Percentiles rank a stretch among this genome's conserved stretches.
These are phyloP conservation scores for Fregetta grallaria DNA, from an alignment of 2,113 vertebrate species.

Conservation along the genomic window DNA sequence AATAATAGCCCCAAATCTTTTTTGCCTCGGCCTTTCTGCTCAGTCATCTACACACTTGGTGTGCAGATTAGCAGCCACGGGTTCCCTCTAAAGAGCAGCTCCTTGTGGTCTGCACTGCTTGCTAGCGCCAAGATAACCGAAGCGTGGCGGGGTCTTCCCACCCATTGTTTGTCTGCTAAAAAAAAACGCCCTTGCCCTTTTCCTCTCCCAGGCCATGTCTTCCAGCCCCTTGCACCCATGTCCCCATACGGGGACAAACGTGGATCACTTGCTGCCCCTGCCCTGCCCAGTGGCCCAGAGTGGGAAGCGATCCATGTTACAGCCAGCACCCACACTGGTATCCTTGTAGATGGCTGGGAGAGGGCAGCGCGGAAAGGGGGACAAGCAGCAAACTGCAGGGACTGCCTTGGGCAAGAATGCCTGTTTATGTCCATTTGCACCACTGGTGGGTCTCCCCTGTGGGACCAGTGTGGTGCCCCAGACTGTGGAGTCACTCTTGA, in stretches of 20 bases:
- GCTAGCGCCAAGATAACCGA: neutral
- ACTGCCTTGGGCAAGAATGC: neutral
- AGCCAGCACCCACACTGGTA: neutral
- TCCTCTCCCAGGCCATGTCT: neutral
- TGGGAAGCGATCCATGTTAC: neutral
- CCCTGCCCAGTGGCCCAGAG: accelerated
- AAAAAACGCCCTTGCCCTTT: neutral
- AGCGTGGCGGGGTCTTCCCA: neutral
- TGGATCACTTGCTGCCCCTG: neutral
- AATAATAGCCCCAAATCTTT: neutral
- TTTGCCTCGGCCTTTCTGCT: neutral
- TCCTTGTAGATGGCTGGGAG: neutral
- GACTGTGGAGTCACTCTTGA: neutral
- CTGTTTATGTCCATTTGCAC: neutral
- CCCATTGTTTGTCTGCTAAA: neutral
- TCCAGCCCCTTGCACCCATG: neutral
- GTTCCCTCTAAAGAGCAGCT: neutral
- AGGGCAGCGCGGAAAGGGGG: neutral
- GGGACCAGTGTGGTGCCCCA: neutral
- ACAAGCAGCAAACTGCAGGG: neutral
- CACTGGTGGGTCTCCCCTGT: neutral
- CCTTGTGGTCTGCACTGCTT: neutral
- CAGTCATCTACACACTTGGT: neutral
- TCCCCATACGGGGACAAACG: neutral
- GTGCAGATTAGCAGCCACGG: neutral